Percentiles rank a stretch among this genome's conserved stretches.
phyloP scores from a whole-genome alignment of 1,140 invertebrate species.

The Cylas formicarius region DNA sequence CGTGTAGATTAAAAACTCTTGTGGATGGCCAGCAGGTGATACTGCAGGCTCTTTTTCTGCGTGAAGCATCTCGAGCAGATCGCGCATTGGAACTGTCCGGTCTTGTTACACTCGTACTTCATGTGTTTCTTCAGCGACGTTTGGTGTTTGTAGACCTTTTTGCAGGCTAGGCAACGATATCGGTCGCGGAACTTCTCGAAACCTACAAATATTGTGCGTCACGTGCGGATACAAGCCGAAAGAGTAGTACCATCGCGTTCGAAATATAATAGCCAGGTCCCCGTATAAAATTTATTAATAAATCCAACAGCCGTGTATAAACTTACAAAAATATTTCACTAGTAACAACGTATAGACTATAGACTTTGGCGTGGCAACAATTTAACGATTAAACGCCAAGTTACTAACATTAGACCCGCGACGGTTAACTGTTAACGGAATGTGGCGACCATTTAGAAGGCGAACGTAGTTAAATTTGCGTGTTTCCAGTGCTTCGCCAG shows the following conservation, averaged over 20 bases:
- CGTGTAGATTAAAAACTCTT: slow-evolving; percentile 9
- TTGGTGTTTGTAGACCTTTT: slow-evolving; percentile 50
- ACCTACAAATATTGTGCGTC: slow-evolving; percentile 20
- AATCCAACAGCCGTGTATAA: too few species aligned
- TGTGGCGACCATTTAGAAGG: slow-evolving; percentile 4
- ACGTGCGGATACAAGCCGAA: too few species aligned
- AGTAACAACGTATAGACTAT: too few species aligned
- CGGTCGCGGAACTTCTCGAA: slow-evolving; percentile 9
- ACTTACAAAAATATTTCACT: too few species aligned
- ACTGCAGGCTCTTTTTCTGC: slow-evolving; percentile 33
- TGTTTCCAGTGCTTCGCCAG: slow-evolving; percentile 24
- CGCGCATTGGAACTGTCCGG: slow-evolving; percentile 41
- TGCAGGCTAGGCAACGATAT: slow-evolving; percentile 38
- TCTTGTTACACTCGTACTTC: slow-evolving; percentile 59
- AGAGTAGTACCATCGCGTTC: too few species aligned
- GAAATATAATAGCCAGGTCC: too few species aligned
- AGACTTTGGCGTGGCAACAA: too few species aligned
- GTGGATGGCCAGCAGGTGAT: slow-evolving; percentile 41
- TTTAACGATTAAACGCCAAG: too few species aligned
- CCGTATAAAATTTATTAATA: too few species aligned
- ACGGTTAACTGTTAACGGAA: too few species aligned
- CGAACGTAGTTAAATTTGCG: neutral
- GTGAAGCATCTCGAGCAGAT: slow-evolving; percentile 36
- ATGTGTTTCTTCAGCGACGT: slow-evolving; percentile 52
- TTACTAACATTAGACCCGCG: too few species aligned